Evolutionary conservation across 2,113 vertebrate species (phyloP).

Genomic region (Panurus biarmicus): DNA sequence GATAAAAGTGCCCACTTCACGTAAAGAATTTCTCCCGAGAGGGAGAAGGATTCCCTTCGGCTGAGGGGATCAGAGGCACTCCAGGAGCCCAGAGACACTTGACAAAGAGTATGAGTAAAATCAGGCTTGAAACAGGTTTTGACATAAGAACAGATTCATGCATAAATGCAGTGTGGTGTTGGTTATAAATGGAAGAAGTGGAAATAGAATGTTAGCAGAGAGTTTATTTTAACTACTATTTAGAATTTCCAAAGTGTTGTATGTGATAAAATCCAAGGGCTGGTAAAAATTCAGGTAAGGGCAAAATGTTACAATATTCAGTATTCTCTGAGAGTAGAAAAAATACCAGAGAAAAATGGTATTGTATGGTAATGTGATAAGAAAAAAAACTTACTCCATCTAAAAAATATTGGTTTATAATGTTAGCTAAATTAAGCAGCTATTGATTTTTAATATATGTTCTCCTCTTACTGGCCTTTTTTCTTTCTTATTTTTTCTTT

Average conservation of each 20-base stretch:
- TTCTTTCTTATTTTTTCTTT: background rate
- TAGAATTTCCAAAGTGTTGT: background rate
- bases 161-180: background rate
- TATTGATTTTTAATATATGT: conserved; percentile 27
- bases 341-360: background rate
- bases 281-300: background rate
- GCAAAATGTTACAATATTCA: background rate
- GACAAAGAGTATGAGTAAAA: background rate
- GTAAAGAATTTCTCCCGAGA: background rate
- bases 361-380: background rate
- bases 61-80: background rate
- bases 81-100: background rate
- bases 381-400: background rate
- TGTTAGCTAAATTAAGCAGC: conserved; percentile 14
- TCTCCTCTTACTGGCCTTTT: background rate
- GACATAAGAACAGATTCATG: background rate
- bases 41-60: background rate
- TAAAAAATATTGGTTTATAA: background rate
- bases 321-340: background rate
- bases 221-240: conserved; percentile 9
- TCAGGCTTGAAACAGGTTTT: background rate
- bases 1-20: background rate
- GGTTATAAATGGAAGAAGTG: background rate
- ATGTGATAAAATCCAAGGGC: background rate
- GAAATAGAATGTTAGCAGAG: background rate